Percentiles rank a stretch among this genome's conserved stretches.
phyloP scores from a whole-genome alignment of 2,797 vertebrate species.

The Diplodus sargus region DNA sequence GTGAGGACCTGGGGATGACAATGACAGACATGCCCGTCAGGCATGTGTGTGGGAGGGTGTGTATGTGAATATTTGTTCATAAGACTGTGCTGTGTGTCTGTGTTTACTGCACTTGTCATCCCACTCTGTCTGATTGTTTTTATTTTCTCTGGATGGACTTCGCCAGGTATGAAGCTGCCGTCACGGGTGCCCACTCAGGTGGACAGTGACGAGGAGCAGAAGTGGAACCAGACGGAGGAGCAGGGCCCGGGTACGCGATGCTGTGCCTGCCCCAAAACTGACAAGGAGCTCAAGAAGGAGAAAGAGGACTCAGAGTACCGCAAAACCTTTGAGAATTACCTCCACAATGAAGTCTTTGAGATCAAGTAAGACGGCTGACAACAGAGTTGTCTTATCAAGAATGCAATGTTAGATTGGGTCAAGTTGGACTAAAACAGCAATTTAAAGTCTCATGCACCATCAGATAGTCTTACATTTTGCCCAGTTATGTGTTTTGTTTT shows the following conservation, averaged over 20 bases:
- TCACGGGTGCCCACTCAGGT: conserved; percentile 87
- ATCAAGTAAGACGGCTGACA: conserved; percentile 76
- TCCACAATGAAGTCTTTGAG: conserved; percentile 97
- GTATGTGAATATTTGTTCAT: conserved; percentile 10
- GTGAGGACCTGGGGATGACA: conserved; percentile 47
- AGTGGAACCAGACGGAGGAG: conserved; percentile 89
- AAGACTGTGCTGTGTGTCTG: conserved; percentile 11
- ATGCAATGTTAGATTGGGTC: not conserved
- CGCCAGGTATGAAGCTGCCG: conserved; percentile 92
- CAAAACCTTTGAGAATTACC: conserved; percentile 95
- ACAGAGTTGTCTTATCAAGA: conserved; percentile 2
- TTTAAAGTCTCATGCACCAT: conserved; percentile 31
- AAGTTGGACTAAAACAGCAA: not conserved
- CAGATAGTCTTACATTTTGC: not conserved
- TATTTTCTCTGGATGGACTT: not conserved
- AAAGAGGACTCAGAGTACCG: conserved; percentile 93
- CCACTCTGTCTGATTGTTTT: conserved; percentile 13
- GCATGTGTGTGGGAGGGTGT: conserved; percentile 22
- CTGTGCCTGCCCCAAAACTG: conserved; percentile 95
- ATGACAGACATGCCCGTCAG: conserved; percentile 56
- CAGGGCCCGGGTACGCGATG: conserved; percentile 87
- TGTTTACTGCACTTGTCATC: conserved; percentile 31
- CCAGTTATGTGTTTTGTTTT: not conserved
- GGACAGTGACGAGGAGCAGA: conserved; percentile 85
- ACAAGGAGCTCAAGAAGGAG: conserved; percentile 96